Percentiles rank a stretch among this genome's conserved stretches.
phyloP scores from a whole-genome alignment of 2,797 vertebrate genomes.

The Peromyscus aztecus region DNA sequence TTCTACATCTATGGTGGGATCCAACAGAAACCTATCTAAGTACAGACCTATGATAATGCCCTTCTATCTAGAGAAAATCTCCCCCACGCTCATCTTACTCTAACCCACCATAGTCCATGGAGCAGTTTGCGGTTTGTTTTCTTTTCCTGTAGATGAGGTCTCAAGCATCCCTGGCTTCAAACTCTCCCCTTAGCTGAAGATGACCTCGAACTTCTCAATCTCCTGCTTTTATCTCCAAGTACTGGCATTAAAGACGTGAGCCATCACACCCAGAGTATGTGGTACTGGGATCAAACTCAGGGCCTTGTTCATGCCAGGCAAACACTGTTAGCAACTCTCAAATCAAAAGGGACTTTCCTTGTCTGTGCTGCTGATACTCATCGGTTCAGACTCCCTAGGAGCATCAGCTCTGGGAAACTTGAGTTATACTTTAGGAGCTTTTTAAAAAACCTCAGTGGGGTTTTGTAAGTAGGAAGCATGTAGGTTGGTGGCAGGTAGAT shows the following conservation, averaged over 20 bases:
- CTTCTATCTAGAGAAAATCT: too few relatives aligned
- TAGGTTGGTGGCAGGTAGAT: not conserved
- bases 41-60: not conserved
- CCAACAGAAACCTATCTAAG: not conserved
- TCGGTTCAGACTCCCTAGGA: slow-evolving; percentile 16
- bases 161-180: not conserved
- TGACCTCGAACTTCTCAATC: not conserved
- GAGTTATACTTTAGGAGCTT: not conserved
- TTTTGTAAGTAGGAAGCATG: slow-evolving; percentile 17
- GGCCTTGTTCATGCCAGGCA: not conserved
- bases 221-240: not conserved
- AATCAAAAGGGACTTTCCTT: not conserved
- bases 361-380: not conserved
- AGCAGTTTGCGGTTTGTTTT: not conserved
- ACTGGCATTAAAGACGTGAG: not conserved
- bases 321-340: not conserved
- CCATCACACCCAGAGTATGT: not conserved
- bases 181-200: not conserved
- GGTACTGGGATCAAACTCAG: not conserved
- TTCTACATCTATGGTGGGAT: not conserved
- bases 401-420: slow-evolving; percentile 11
- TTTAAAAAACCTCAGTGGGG: not conserved
- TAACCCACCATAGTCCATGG: not conserved
- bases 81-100: not conserved
- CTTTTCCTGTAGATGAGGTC: not conserved